Evolutionary conservation across 2,797 vertebrate species (phyloP).

Genomic region (Danio albolineatus): DNA sequence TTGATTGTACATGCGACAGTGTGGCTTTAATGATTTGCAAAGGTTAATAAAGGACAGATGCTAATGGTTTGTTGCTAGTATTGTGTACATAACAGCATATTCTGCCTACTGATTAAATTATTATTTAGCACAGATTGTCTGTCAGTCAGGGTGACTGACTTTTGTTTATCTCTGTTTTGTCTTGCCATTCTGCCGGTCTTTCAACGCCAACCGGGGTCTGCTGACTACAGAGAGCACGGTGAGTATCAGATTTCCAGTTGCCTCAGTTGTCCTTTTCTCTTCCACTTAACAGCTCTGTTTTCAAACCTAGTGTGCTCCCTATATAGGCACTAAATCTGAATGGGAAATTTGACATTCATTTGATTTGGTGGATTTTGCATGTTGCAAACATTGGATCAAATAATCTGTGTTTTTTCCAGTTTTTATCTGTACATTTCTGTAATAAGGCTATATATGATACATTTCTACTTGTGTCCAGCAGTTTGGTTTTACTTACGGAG

Average conservation of each 20-base stretch:
- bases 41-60: constrained; percentile 2
- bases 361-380: not conserved
- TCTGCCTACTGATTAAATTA: constrained; percentile 28
- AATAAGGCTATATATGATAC: too few species aligned
- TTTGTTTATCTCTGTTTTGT: constrained; percentile 59
- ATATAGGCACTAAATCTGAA: not conserved
- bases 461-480: not conserved
- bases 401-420: not conserved
- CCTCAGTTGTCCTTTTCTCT: constrained; percentile 19
- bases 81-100: constrained; percentile 32
- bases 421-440: not conserved
- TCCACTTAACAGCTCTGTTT: not conserved
- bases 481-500: constrained; percentile 2
- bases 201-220: constrained; percentile 56
- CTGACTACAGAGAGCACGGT: constrained; percentile 77
- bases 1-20: not conserved
- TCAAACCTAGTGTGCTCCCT: constrained; percentile 1
- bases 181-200: constrained; percentile 59
- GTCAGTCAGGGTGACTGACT: constrained; percentile 56
- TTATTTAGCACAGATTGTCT: constrained; percentile 55
- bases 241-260: constrained; percentile 67
- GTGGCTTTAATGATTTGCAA: not conserved
- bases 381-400: not conserved
- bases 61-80: constrained; percentile 17
- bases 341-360: not conserved